A percentile compares a stretch with the other conserved stretches of the same genome.
These are phyloP conservation scores for Teleogryllus occipitalis DNA, from an alignment of 1,140 invertebrate species.

Conservation along the genomic window DNA sequence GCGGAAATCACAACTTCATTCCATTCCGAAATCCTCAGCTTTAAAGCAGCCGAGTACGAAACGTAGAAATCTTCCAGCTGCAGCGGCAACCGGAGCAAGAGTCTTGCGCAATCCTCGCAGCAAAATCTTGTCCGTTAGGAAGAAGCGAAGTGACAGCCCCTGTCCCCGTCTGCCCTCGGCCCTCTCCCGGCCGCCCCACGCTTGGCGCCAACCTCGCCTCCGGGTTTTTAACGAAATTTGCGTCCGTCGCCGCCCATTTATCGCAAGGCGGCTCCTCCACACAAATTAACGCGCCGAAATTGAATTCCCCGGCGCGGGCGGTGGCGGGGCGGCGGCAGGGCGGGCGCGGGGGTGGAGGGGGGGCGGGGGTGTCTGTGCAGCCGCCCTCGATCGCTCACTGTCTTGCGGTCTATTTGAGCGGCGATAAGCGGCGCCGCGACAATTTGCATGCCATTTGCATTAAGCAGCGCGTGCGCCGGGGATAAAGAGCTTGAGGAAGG, in stretches of 20 bases:
- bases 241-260: background rate
- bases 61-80: too few species aligned
- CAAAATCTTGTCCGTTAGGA: background rate
- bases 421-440: background rate
- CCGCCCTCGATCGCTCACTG: background rate
- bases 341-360: background rate
- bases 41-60: too few species aligned
- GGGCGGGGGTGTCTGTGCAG: background rate
- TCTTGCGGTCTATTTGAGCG: background rate
- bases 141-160: background rate
- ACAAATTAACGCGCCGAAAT: constrained; percentile 1
- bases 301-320: background rate
- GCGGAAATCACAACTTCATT: too few species aligned
- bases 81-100: background rate
- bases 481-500: background rate
- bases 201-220: background rate
- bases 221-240: background rate
- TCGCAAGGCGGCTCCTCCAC: background rate
- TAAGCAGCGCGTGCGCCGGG: background rate
- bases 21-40: too few species aligned
- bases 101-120: background rate
- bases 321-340: too few species aligned
- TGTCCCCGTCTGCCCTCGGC: too few species aligned
- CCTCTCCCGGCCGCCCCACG: too few species aligned
- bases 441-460: constrained; percentile 1